Evolutionary conservation across 2,888 invertebrate species (phyloP).

Genomic region (Apamea anceps): DNA sequence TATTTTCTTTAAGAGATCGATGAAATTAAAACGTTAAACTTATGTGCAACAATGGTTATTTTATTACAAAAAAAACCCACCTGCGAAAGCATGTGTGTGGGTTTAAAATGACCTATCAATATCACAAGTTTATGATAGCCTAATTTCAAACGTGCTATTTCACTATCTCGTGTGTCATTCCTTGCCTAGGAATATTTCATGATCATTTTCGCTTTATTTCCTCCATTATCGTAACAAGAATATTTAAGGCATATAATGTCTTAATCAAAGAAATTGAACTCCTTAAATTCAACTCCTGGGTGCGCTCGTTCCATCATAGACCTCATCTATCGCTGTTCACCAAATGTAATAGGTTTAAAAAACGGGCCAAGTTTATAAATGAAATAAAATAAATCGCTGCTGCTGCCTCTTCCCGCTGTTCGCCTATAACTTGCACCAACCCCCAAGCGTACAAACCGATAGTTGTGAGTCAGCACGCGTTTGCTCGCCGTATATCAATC

Average conservation of each 20-base stretch:
- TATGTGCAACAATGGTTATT: neutral
- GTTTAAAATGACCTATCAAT: neutral
- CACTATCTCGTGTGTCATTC: neutral
- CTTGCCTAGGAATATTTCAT: neutral
- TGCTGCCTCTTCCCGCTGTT: constrained; percentile 29
- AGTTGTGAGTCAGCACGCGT: constrained; percentile 87
- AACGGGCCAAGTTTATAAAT: neutral
- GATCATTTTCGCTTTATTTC: neutral
- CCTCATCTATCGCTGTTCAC: neutral
- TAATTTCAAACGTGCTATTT: neutral
- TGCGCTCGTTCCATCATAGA: neutral
- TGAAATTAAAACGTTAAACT: neutral
- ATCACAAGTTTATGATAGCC: neutral
- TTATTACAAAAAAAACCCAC: neutral
- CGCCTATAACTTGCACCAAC: constrained; percentile 66
- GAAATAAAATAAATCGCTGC: constrained; percentile 2
- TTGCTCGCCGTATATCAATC: constrained; percentile 88
- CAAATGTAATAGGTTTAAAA: neutral
- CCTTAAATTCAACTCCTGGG: neutral
- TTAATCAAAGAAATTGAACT: neutral
- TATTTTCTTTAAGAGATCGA: neutral
- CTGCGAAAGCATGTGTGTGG: neutral
- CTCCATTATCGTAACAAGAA: neutral
- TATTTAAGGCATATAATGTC: neutral
- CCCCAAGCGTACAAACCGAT: constrained; percentile 75